phyloP scores from a whole-genome alignment of 2,888 invertebrate species.

The Xylocampa areola region DNA sequence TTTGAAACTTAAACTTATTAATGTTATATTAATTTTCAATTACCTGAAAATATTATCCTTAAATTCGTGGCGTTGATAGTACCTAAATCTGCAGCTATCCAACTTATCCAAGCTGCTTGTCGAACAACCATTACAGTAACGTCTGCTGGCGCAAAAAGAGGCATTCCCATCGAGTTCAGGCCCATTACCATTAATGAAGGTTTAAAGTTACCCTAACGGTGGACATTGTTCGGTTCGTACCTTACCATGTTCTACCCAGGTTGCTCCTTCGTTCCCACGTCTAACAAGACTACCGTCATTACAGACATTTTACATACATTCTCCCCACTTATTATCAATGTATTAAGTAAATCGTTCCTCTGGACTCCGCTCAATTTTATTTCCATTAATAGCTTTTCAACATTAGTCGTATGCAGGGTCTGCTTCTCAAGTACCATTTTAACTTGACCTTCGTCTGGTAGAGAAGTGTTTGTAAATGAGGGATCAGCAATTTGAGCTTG shows the following conservation, averaged over 20 bases:
- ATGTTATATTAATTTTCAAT: background rate
- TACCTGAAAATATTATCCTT: slow-evolving; percentile 1
- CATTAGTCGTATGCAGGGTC: slow-evolving; percentile 60
- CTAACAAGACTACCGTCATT: slow-evolving; percentile 88
- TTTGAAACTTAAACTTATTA: background rate
- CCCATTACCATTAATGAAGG: slow-evolving; percentile 86
- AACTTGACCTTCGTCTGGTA: slow-evolving; percentile 32
- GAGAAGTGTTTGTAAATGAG: slow-evolving; percentile 19
- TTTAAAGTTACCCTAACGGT: slow-evolving; percentile 83
- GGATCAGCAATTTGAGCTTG: slow-evolving; percentile 22
- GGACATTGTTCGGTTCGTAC: slow-evolving; percentile 82
- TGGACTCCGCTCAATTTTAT: slow-evolving; percentile 83
- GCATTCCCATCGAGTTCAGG: slow-evolving; percentile 82
- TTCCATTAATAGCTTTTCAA: slow-evolving; percentile 85
- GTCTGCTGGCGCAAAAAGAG: slow-evolving; percentile 79
- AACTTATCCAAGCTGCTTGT: slow-evolving; percentile 61
- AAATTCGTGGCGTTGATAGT: slow-evolving; percentile 22
- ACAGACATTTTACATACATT: slow-evolving; percentile 86
- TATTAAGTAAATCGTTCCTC: slow-evolving; percentile 86
- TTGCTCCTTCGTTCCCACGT: slow-evolving; percentile 82
- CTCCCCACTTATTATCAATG: slow-evolving; percentile 85
- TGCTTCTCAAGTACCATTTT: slow-evolving; percentile 39
- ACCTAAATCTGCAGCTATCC: slow-evolving; percentile 40
- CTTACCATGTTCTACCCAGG: slow-evolving; percentile 79
- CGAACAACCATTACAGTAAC: slow-evolving; percentile 77